Conservation (phyloP, 2,888 invertebrate species). For the Abscondita cerata region DNA sequence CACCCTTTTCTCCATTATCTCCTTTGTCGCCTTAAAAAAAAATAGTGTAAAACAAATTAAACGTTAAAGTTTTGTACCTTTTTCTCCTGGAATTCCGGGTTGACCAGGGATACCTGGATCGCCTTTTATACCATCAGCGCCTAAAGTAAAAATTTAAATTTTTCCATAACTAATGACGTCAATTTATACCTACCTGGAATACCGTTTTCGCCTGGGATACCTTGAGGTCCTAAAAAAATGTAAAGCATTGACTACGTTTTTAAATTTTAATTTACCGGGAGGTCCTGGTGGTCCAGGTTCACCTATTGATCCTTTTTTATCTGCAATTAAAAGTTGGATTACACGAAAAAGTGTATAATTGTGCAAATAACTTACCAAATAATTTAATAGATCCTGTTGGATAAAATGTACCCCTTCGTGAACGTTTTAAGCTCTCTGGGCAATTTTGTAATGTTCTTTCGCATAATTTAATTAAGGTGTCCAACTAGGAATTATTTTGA, state of each 20-base stretch:
- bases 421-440: too few relatives aligned
- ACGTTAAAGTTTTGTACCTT: not conserved
- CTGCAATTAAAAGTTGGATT: not conserved
- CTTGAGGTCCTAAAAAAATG: too few relatives aligned
- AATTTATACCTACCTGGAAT: not conserved
- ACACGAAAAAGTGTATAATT: too few relatives aligned
- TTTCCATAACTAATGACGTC: not conserved
- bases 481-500: too few relatives aligned
- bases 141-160: not conserved
- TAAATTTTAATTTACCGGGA: constrained; percentile 1
- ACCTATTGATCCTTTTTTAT: not conserved
- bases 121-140: not conserved
- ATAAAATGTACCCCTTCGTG: too few relatives aligned
- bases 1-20: too few relatives aligned
- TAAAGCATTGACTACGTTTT: not conserved
- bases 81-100: not conserved
- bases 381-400: too few relatives aligned
- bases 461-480: too few relatives aligned
- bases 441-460: too few relatives aligned
- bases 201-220: not conserved
- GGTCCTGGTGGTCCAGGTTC: constrained; percentile 1
- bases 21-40: too few relatives aligned
- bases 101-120: too few relatives aligned
- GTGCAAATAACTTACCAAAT: too few relatives aligned
- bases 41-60: not conserved